These are phyloP conservation scores for Apodemus agrarius DNA, from an alignment of 2,797 vertebrate genomes.

Conservation along the genomic window DNA sequence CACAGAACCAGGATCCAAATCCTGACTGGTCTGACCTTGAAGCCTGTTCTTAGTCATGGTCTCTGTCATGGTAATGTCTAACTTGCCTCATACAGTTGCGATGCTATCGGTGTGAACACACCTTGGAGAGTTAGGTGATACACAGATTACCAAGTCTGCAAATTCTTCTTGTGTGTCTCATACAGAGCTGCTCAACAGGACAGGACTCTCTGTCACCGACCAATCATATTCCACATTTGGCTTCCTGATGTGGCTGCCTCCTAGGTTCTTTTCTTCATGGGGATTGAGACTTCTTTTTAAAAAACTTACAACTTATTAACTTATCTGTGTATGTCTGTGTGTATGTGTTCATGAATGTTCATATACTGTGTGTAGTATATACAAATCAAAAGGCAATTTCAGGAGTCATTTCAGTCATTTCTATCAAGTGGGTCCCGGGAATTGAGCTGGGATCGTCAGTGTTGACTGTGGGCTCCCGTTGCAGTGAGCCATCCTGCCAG, in stretches of 20 bases:
- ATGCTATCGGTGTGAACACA: neutral
- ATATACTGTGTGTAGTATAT: neutral
- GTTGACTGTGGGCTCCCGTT: neutral
- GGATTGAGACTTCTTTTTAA: neutral
- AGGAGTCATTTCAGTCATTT: neutral
- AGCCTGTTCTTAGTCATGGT: neutral
- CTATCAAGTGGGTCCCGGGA: neutral
- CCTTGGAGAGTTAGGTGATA: neutral
- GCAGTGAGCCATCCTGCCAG: neutral
- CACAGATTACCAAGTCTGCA: neutral
- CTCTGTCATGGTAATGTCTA: constrained; percentile 8
- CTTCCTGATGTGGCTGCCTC: neutral
- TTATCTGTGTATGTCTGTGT: neutral
- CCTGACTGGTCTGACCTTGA: neutral
- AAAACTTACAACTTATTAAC: neutral
- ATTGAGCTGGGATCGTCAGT: neutral
- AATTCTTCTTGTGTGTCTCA: neutral
- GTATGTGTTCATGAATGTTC: neutral
- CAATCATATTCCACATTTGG: neutral
- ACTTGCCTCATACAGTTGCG: neutral
- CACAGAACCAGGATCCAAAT: constrained; percentile 19
- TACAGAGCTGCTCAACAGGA: neutral
- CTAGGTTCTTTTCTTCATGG: neutral
- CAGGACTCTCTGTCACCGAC: neutral
- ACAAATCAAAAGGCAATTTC: neutral